Conservation (phyloP, 2,888 invertebrate genomes). For the Orthosia gothica region DNA sequence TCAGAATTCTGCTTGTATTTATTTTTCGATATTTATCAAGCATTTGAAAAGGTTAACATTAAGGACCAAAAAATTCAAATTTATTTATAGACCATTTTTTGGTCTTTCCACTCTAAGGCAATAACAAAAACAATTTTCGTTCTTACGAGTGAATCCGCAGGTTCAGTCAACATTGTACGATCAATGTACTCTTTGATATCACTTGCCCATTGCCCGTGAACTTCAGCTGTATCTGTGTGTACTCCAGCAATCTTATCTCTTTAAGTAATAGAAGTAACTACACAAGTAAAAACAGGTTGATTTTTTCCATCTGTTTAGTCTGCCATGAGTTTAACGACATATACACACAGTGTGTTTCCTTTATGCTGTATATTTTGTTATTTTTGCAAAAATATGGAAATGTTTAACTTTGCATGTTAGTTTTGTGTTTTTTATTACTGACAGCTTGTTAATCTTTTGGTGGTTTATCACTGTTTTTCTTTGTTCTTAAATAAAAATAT, state of each 20-base stretch:
- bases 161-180: slow-evolving; percentile 37
- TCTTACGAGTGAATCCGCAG: background rate
- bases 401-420: slow-evolving; percentile 2
- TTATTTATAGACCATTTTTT: background rate
- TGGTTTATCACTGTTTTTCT: slow-evolving; percentile 23
- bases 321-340: slow-evolving; percentile 30
- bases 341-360: slow-evolving; percentile 22
- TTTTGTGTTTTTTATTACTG: slow-evolving; percentile 30
- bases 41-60: slow-evolving; percentile 7
- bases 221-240: slow-evolving; percentile 60
- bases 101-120: background rate
- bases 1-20: background rate
- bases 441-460: slow-evolving; percentile 31
- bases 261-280: slow-evolving; percentile 44
- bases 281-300: slow-evolving; percentile 46
- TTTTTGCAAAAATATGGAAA: slow-evolving; percentile 21
- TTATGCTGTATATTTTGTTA: slow-evolving; percentile 22
- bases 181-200: slow-evolving; percentile 65
- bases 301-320: slow-evolving; percentile 34
- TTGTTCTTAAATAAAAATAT: slow-evolving; percentile 27
- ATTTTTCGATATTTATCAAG: background rate
- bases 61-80: slow-evolving; percentile 3
- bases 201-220: slow-evolving; percentile 59
- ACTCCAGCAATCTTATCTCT: slow-evolving; percentile 57
- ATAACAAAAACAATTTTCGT: background rate